Conservation (phyloP, 2,888 invertebrate species). For the Linnaemya vulpina region DNA sequence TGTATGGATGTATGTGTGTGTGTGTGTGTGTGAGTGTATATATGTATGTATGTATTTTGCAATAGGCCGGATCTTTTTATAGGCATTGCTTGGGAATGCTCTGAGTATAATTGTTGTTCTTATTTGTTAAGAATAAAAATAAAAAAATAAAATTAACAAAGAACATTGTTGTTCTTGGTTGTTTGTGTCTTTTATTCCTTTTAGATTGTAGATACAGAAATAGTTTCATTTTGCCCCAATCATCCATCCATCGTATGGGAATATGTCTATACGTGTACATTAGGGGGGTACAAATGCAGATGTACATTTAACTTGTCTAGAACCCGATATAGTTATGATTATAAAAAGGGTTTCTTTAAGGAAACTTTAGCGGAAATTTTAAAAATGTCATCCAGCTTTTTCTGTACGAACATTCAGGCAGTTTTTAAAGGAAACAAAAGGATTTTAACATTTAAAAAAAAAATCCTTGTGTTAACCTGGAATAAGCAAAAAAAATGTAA, state of each 20-base stretch:
- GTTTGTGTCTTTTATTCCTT: conserved; percentile 27
- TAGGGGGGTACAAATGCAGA: background rate
- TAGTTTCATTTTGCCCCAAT: conserved; percentile 17
- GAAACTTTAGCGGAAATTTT: too few relatives aligned
- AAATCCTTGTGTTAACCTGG: too few relatives aligned
- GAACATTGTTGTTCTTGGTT: conserved; percentile 37
- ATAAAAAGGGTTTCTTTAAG: background rate
- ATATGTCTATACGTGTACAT: background rate
- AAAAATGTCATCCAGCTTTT: too few relatives aligned
- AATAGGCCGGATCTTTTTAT: conserved; percentile 57
- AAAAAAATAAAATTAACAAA: conserved; percentile 46
- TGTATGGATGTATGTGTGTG: background rate
- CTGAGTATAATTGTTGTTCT: conserved; percentile 5
- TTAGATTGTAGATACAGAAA: background rate
- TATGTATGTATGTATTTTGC: conserved; percentile 33
- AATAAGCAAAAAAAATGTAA: too few relatives aligned
- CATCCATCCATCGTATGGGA: background rate
- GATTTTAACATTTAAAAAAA: too few relatives aligned
- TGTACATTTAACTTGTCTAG: background rate
- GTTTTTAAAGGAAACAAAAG: too few relatives aligned
- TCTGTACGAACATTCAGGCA: too few relatives aligned
- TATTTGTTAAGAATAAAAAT: conserved; percentile 15
- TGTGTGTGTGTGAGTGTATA: too few relatives aligned
- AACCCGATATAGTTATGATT: background rate
- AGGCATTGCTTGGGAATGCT: conserved; percentile 32